Base-by-base conservation (phyloP, 2,888 invertebrate genomes). In the Halocaridina rubra region DNA sequence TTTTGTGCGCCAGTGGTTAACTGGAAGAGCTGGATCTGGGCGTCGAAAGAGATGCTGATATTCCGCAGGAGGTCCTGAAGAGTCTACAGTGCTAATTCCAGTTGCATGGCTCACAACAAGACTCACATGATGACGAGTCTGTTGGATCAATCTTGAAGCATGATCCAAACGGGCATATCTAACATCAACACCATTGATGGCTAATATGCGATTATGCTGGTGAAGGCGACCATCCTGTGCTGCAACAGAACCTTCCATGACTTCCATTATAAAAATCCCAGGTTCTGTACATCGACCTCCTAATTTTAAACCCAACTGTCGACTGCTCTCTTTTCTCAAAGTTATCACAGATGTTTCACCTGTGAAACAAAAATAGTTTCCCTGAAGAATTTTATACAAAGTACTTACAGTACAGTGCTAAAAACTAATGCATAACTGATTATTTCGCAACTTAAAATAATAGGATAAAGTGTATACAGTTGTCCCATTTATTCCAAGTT, bases 121-220 rank as follows among this genome's bases (percentile, higher is more conserved):
- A 64, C 77, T 78, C 5, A 80, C 75, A 53, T 80, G 71, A 32
- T 67, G 53, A 13, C 71, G 79, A 29, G 76, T 87, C 46, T 89
- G 89, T 86, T 89, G 89, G 72, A 89, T 89, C 67, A 89, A 88
- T 64, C 88, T 80, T 19, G 91, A 91, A 57, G 92, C 92, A 77
- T 91, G 90, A 86, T 92, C 91, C 86, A 92, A 91, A 8, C 91
- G 90, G 29, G 90, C 91, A 86, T 90, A 90, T 0, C 90, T 89
- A 30, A 92, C 90, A 88, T 92, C 91, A 67, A 90, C 89, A 5
- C 90, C 90, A 88, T 92, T 92, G 59, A 92, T 91, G 89, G 92
- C 91, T 72, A 92, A 89, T 53, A 91, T 90, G 33, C 91, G 89
- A 88, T 91, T 91, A 88, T 91, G 91, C 29, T 90, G 89, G 84